Base-by-base conservation (phyloP, 2,113 vertebrate genomes). In the Scolopax mira region DNA sequence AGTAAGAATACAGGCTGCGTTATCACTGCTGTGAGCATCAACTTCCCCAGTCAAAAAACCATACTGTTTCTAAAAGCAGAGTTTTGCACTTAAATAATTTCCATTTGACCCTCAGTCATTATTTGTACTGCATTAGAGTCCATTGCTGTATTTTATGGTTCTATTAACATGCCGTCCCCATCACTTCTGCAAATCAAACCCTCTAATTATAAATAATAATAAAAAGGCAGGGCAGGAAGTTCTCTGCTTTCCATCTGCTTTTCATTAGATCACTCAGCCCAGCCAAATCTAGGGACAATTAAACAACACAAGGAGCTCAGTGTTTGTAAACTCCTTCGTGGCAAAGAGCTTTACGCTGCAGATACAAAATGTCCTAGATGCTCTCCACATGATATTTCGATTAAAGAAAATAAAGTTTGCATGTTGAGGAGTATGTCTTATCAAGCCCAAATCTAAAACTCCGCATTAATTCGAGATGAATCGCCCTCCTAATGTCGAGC, bases 171-270 rank as follows among this genome's bases (percentile, higher is more conserved):
- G 39, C 86, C 71, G 52, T 82, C 69, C 60, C 83, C 55, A 65
- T 81, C 70, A 58, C 85, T 74, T 37, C 67, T 66, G 85, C 79
- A 80, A 60, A 96, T 84, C 75, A 83, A 96, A 85, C 8, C 74
- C 75, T 74, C 87, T 90, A 66, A 92, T 94, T 81, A 80, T 13
- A 57, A 96, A 94, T 61, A 62, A 82, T 49, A 91, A 91, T 30
- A 75, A 88, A 82, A 94, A 78, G 2, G 3, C 64, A 79, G 79
- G 90, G 90, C 72, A 87, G 93, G 75, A 95, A 95, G 60, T 61
- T 85, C 86, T 78, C n/a, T 16, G 54, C 78, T 89, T 70, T 31
- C 85, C 95, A 96, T 95, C 95, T 96, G 96, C 69, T 97, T 94
- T 90, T 78, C 91, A 90, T 95, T 86, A 90, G 35, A 51, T 65